Conservation (phyloP, 1,140 invertebrate species). For the Samia ricini region DNA sequence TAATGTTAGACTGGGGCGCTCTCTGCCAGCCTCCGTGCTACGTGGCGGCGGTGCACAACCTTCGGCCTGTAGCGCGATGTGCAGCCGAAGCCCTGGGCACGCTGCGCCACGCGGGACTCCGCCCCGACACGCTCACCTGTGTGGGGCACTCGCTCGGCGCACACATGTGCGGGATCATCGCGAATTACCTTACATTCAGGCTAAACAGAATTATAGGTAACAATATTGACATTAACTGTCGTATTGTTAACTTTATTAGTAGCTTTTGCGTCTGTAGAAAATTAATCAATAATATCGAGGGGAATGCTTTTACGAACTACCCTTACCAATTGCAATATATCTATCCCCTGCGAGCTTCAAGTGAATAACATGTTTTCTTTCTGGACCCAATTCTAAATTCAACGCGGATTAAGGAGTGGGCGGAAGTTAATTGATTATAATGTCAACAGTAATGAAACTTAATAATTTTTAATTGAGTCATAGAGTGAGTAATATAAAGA, state of each 20-base stretch:
- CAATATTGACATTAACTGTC: slow-evolving; percentile 11
- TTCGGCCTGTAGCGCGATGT: slow-evolving; percentile 83
- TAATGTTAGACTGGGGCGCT: slow-evolving; percentile 85
- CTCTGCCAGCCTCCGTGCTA: slow-evolving; percentile 85
- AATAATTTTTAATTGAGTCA: too few relatives aligned
- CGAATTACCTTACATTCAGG: slow-evolving; percentile 76
- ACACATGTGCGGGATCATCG: slow-evolving; percentile 85
- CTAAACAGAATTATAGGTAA: slow-evolving; percentile 67
- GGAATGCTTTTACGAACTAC: too few relatives aligned
- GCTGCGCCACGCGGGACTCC: slow-evolving; percentile 80
- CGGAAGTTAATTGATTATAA: too few relatives aligned
- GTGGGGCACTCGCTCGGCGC: slow-evolving; percentile 87
- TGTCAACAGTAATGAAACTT: too few relatives aligned
- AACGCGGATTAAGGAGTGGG: too few relatives aligned
- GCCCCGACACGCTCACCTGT: slow-evolving; percentile 81
- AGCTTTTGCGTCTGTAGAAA: background rate
- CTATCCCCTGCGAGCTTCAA: too few relatives aligned
- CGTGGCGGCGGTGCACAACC: slow-evolving; percentile 83
- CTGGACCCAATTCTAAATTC: too few relatives aligned
- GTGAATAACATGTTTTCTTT: too few relatives aligned
- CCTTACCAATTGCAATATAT: too few relatives aligned
- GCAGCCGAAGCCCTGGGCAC: slow-evolving; percentile 80
- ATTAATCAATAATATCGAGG: background rate
- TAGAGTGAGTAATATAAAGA: too few relatives aligned
- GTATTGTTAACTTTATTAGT: background rate